A percentile compares a stretch with the other conserved stretches of the same genome.
Evolutionary conservation across 2,113 vertebrate species (phyloP).

Genomic region (Mus spicilegus): DNA sequence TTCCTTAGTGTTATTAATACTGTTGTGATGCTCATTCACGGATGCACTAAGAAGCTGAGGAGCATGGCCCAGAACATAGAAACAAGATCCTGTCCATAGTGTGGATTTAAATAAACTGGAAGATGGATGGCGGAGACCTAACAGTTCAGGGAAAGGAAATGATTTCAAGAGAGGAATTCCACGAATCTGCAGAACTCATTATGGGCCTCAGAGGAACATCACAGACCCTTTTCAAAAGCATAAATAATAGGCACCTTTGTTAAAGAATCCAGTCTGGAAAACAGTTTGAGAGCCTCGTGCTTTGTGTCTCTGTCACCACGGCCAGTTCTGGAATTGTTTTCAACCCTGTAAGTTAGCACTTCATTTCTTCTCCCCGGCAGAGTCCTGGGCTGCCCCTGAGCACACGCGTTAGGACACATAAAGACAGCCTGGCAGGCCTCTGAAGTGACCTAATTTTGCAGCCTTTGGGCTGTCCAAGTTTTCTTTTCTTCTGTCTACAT

Average conservation of each 20-base stretch:
- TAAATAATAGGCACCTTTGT: constrained; percentile 76
- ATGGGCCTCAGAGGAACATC: constrained; percentile 41
- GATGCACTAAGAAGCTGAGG: constrained; percentile 39
- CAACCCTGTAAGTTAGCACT: background rate
- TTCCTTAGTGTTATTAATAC: constrained; percentile 59
- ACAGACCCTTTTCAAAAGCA: constrained; percentile 51
- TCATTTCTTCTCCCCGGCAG: background rate
- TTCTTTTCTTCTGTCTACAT: background rate
- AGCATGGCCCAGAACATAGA: constrained; percentile 37
- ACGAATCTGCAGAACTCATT: constrained; percentile 80
- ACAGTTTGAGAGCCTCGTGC: constrained; percentile 58
- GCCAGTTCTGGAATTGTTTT: constrained; percentile 36
- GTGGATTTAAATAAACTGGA: constrained; percentile 61
- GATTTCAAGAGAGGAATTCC: constrained; percentile 74
- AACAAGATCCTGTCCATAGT: constrained; percentile 40
- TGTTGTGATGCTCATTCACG: constrained; percentile 9
- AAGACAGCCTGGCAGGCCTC: constrained; percentile 1
- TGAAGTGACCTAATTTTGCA: constrained; percentile 27
- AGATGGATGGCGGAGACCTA: constrained; percentile 58
- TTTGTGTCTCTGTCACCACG: constrained; percentile 43
- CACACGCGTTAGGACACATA: background rate
- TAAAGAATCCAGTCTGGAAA: constrained; percentile 72
- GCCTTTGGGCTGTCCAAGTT: background rate
- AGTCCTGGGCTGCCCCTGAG: background rate
- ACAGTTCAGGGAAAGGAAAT: constrained; percentile 73